Base-by-base conservation (phyloP, 2,797 vertebrate genomes). In the Neosilurus hyrtlii region DNA sequence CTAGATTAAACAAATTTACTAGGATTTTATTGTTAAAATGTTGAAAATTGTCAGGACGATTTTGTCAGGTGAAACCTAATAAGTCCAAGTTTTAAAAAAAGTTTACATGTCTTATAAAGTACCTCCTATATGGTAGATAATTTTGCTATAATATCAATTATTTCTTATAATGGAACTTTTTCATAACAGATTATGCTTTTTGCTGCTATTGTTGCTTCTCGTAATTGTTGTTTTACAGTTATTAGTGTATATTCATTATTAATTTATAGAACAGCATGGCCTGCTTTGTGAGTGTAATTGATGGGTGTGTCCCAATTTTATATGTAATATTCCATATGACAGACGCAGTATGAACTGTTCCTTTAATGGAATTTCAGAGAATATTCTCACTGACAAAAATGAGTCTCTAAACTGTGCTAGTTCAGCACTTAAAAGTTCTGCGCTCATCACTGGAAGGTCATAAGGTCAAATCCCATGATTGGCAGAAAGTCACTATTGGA, bases 341-440 rank as follows among this genome's bases (percentile, higher is more conserved):
- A 24, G 22, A 72, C 8, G 20, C 12, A 14, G 4, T 24, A 72
- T 26, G 51, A 73, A 73, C 52, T 4, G 51, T 56, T 51, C 43
- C 22, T 70, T 70, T 70, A 70, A 12, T 15, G 14, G 37, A 3
- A 20, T 56, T 35, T 30, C 24, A 35, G 24, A 74, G 30, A 72
- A 16, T 20, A 1, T 74, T 56, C 51, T 20, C 52, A 74, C 15
- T 77, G 9, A 11, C 30, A 54, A 59, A 75, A 59, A 76, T 75
- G 4, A 57, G 57, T 75, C 18, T 59, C 72, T 9, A 57, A 16
- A 57, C 26, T 35, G 73, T 59, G 9, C 26, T 20, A 57, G 72
- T 57, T 59, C 26, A 75, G 74, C 35, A 43, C 11, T 75, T 57
- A 59, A 72, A 72, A n/a, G n/a, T 26, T 67, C 49, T 72, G 70